Base-by-base conservation (phyloP, 2,888 invertebrate genomes). In the Megaustenia siamemsis region DNA sequence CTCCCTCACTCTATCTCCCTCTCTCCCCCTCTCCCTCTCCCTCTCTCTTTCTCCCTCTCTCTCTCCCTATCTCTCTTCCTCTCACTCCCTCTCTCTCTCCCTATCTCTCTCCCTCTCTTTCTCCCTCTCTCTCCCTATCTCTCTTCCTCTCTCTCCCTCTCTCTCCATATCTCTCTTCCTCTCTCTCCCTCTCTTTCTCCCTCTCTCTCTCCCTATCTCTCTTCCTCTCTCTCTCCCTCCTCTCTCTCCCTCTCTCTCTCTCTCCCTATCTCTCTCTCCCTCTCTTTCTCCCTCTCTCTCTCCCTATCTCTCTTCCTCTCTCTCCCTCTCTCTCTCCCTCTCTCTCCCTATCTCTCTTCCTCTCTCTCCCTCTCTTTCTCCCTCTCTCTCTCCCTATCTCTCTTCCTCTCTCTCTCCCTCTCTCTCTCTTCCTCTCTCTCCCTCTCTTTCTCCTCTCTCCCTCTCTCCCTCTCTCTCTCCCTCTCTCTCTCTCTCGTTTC, bases 181-280 rank as follows among this genome's bases (percentile, higher is more conserved):
- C 56, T 38, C 3, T 35, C 12, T 38, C 2, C 35, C 38, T 8
- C 12, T 76, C 28, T 75, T 6, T 35, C 38, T 40, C 24, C n/a
- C 40, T 40, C 68, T 79, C 38, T 80, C 6, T 68, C 21, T 28
- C 35, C 32, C 15, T 32, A 2, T 76, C 75, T 45, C 49, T 69
- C 10, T 68, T 32, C 38, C 6, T 21, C 32, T 32, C 32, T 8
- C 2, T 35, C 38, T 6, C 15, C 68, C 24, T 8, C 28, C 76
- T 76, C 2, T 76, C 76, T 53, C 32, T 53, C 53, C 32, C 76
- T 76, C 40, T 76, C 76, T 76, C 76, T 53, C 49, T 76, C 56
- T 49, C 15, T 53, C 28, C 32, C 53, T 12, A 8, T 43, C 5
- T 43, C 24, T 43, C 45, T 71, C 43, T 71, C 71, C 6, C 18